Evolutionary conservation across 2,797 vertebrate species (phyloP), one percentile per base, ranked within the genome.

Genomic region (Euthynnus affinis): DNA sequence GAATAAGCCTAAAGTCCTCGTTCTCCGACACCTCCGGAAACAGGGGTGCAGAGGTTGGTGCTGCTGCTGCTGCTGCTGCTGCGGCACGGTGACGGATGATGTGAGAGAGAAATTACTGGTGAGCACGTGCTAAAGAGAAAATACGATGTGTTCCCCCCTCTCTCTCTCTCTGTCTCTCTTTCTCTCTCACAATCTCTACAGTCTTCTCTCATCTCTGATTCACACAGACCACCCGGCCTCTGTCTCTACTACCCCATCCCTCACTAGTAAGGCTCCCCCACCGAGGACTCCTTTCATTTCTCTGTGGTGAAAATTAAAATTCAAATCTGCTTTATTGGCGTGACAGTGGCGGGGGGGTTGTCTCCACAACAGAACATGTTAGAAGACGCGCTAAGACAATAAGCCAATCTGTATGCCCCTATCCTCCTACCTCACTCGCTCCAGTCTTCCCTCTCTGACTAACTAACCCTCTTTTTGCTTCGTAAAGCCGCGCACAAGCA

Each of bases 281-380:
- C 70, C 13, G 58, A 68, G 57, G 49, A 27, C 53, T 48, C 67
- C 76, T 64, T 71, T 60, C 83, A 82, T 87, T 87, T 86, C 80
- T 61, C 71, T 65, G 67, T 7, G 68, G 76, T 73, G 78, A 71
- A 83, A 89, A 92, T 92, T 88, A 34, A 72, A 90, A 92, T 92
- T 94, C 85, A 87, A 92, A 94, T 92, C 92, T 89, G 75, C 76
- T 93, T 91, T 81, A 88, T 82, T 90, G 90, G 87, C 85, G 53
- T 89, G 87, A 85, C 85, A 70, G 74, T 57, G 52, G 72, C 57
- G 46, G 76, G 76, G 76, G 80, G 82, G 82, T 56, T 72, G 85
- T 89, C 89, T 85, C 74, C 78, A 71, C 79, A 73, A 76, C 68
- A 66, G 75, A 90, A 90, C 88, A 86, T 73, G 88, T 81, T 83